Percentiles rank a stretch among this genome's conserved stretches.
phyloP scores from a whole-genome alignment of 2,113 vertebrate species.

The Uria lomvia region DNA sequence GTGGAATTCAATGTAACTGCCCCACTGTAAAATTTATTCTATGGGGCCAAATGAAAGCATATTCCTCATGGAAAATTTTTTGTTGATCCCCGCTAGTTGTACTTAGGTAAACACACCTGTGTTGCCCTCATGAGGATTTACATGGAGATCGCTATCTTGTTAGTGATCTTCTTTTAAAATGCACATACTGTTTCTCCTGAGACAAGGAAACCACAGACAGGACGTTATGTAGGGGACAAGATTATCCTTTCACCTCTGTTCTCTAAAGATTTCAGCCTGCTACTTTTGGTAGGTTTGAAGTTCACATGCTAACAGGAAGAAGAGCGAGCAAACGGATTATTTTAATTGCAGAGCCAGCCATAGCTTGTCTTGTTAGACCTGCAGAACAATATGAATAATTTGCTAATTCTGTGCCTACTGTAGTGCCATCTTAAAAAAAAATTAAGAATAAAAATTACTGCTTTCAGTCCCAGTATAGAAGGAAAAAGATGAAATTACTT shows the following conservation, averaged over 20 bases:
- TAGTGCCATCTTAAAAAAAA: background rate
- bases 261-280: background rate
- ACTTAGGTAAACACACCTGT: background rate
- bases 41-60: background rate
- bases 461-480: background rate
- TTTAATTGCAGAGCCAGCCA: background rate
- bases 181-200: background rate
- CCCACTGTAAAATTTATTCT: background rate
- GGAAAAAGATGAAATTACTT: background rate
- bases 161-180: background rate
- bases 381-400: background rate
- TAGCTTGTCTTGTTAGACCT: background rate
- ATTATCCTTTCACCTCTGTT: background rate
- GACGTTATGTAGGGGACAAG: background rate
- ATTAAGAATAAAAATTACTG: background rate
- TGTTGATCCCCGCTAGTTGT: background rate
- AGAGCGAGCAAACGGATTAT: background rate
- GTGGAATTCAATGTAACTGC: background rate
- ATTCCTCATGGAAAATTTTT: background rate
- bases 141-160: background rate
- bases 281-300: background rate
- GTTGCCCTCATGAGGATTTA: background rate
- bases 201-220: background rate
- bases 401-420: background rate
- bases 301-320: background rate